A percentile compares a stretch with the other conserved stretches of the same genome.
These are phyloP conservation scores for Gryllus longicercus DNA, from an alignment of 2,888 invertebrate genomes.

Conservation along the genomic window DNA sequence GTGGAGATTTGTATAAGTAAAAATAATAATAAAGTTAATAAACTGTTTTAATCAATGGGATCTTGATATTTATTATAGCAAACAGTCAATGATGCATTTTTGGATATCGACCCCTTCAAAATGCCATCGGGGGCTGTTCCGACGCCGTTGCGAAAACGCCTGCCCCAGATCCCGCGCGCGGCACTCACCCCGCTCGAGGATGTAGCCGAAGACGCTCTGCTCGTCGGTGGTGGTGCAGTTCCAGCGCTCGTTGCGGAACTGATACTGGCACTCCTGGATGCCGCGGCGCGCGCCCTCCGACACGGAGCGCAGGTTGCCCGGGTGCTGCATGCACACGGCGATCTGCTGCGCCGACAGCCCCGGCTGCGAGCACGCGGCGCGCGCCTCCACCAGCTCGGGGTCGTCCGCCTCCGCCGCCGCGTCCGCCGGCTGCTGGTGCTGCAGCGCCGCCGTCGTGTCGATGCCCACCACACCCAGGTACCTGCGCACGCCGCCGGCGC, in stretches of 20 bases:
- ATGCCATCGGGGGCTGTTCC: no score
- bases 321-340: conserved; percentile 50
- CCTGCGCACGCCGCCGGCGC: conserved; percentile 38
- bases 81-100: no score
- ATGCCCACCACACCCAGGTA: conserved; percentile 45
- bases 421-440: conserved; percentile 38
- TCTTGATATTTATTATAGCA: no score
- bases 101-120: no score
- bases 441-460: conserved; percentile 32
- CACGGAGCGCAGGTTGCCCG: conserved; percentile 52
- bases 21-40: no score
- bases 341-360: conserved; percentile 47
- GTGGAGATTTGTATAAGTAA: no score
- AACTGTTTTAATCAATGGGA: no score
- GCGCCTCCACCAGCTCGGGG: conserved; percentile 38
- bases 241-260: conserved; percentile 57
- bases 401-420: conserved; percentile 31
- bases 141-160: no score
- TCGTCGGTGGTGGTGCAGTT: conserved; percentile 52
- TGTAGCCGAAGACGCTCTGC: conserved; percentile 51
- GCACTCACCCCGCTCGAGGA: conserved; percentile 50
- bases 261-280: conserved; percentile 55
- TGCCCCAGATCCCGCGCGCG: not conserved
- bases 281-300: conserved; percentile 54
- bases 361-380: conserved; percentile 44